Percentiles rank a stretch among this genome's conserved stretches.
Evolutionary conservation across 2,797 vertebrate species (phyloP).

Genomic region (Hyperoplus lanceolatus): DNA sequence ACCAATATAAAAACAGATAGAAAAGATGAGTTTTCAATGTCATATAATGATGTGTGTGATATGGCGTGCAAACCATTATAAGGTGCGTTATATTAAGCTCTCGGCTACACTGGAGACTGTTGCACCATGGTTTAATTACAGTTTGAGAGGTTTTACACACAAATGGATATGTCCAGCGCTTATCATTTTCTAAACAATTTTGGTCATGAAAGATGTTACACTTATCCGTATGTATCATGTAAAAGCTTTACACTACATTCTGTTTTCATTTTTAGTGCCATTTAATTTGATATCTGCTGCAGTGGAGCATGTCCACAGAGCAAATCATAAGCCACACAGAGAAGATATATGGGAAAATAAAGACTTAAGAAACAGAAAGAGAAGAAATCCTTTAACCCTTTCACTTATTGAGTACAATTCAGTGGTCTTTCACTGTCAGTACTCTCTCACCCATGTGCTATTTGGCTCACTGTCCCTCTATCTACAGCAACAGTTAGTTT

Average conservation of each 20-base stretch:
- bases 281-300: neutral
- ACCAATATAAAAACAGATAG: neutral
- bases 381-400: neutral
- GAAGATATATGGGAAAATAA: neutral
- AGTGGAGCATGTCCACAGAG: slow-evolving; percentile 2
- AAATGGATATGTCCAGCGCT: neutral
- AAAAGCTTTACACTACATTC: neutral
- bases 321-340: neutral
- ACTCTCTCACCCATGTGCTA: slow-evolving; percentile 10
- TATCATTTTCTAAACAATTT: neutral
- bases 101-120: neutral
- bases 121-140: neutral
- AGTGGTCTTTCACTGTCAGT: neutral
- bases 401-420: slow-evolving; percentile 20
- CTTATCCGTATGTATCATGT: neutral
- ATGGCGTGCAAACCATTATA: neutral
- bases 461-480: slow-evolving; percentile 17
- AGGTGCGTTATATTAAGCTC: neutral
- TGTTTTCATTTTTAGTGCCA: neutral
- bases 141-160: neutral
- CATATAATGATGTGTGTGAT: neutral
- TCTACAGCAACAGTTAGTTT: slow-evolving; percentile 62
- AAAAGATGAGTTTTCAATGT: slow-evolving; percentile 5
- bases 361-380: neutral
- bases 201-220: neutral